A percentile compares a stretch with the other conserved stretches of the same genome.
Conservation (phyloP, 2,113 vertebrate genomes). For the Callospermophilus lateralis region DNA sequence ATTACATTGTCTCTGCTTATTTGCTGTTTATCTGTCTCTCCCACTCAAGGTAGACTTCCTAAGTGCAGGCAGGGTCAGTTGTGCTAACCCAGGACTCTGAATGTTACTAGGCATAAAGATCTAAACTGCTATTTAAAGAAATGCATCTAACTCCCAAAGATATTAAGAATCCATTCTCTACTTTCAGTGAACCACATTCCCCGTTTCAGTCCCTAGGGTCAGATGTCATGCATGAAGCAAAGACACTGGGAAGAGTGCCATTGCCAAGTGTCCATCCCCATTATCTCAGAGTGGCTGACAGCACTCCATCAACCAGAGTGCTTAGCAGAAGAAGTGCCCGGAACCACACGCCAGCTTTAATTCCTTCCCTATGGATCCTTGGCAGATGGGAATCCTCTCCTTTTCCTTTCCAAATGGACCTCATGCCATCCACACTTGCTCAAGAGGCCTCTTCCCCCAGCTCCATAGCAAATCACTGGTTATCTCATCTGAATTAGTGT, state of each 20-base stretch:
- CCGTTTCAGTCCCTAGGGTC: background rate
- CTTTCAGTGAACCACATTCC: background rate
- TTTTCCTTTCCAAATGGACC: slow-evolving; percentile 78
- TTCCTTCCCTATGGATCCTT: slow-evolving; percentile 69
- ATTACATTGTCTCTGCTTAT: no score
- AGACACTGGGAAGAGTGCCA: background rate
- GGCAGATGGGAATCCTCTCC: slow-evolving; percentile 25
- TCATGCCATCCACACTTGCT: slow-evolving; percentile 76
- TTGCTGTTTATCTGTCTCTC: background rate
- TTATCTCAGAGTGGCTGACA: background rate
- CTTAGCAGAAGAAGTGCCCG: background rate
- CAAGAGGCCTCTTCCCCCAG: slow-evolving; percentile 67
- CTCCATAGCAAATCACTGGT: slow-evolving; percentile 84
- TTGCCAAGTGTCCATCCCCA: background rate
- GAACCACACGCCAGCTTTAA: slow-evolving; percentile 36
- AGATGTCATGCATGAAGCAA: background rate
- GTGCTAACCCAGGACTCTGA: background rate
- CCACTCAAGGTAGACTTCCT: background rate
- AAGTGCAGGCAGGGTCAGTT: background rate
- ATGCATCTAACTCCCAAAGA: background rate
- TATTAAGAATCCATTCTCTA: background rate
- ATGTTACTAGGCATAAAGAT: background rate
- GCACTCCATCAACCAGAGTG: background rate
- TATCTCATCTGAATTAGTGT: slow-evolving; percentile 84
- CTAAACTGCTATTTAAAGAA: background rate